Evolutionary conservation across 2,113 vertebrate species (phyloP).

Genomic region (Ageneiosus marmoratus): DNA sequence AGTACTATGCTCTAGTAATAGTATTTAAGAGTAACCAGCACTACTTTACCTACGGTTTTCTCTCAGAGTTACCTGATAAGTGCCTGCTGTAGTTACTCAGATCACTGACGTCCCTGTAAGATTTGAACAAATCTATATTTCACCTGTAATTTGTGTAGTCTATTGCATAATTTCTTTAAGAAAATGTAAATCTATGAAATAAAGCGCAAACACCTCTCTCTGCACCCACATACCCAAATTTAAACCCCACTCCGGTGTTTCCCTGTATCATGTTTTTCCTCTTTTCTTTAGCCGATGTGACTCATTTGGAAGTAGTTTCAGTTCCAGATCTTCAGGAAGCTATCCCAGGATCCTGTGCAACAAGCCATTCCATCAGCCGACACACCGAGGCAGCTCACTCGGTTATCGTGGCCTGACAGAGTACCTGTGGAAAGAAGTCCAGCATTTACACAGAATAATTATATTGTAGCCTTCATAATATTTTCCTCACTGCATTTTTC

Average conservation of each 20-base stretch:
- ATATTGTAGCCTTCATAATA: no score
- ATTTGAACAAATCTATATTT: background rate
- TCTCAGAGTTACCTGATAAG: background rate
- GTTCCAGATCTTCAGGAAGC: slow-evolving; percentile 99
- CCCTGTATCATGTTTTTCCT: slow-evolving; percentile 31
- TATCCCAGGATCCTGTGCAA: slow-evolving; percentile 98
- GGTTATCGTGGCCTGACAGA: slow-evolving; percentile 94
- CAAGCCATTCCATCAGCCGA: slow-evolving; percentile 91
- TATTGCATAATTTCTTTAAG: slow-evolving; percentile 44
- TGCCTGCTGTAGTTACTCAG: slow-evolving; percentile 23
- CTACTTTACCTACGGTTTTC: background rate
- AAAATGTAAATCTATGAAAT: slow-evolving; percentile 40
- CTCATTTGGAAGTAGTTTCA: slow-evolving; percentile 60
- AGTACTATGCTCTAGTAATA: background rate
- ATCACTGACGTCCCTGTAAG: slow-evolving; percentile 24
- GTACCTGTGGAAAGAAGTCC: slow-evolving; percentile 72
- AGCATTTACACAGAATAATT: background rate
- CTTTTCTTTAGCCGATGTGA: slow-evolving; percentile 23
- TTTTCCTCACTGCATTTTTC: background rate
- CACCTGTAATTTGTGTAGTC: background rate
- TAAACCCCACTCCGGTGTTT: background rate
- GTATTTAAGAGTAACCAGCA: background rate
- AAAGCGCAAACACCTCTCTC: slow-evolving; percentile 44
- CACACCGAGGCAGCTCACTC: slow-evolving; percentile 95
- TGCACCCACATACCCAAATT: slow-evolving; percentile 37